Base-by-base conservation (phyloP, 2,888 invertebrate genomes). In the Arenicola marina region DNA sequence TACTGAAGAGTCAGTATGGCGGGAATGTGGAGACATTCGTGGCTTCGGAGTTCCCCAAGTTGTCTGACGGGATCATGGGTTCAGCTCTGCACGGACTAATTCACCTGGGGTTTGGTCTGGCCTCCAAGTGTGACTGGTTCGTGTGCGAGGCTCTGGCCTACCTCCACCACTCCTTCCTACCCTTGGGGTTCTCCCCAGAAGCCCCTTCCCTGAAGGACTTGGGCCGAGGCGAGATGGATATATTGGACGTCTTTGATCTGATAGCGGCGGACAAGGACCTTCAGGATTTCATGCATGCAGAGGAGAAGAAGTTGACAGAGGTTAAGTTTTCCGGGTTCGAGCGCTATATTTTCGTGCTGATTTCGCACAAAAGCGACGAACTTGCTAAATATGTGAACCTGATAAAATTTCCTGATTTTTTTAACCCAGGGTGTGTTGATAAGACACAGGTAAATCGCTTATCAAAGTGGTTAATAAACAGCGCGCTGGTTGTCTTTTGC, bases 401-500 rank as follows among this genome's bases (percentile, higher is more conserved):
- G 53, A 53, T 53, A 28, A 29, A 53, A 29, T 21, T 53, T 29
- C 53, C 53, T n/a, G n/a, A n/a, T n/a, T n/a, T n/a, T n/a, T n/a
- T n/a, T n/a, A n/a, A n/a, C n/a, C n/a, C n/a, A n/a, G n/a, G n/a
- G n/a, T n/a, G 18, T 18, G 11, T 38, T 11, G 18, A 11, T 15
- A 38, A 38, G 18, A 18, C 38, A n/a, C 15, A 26, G 28, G 15
- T 31, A 15, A n/a, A 4, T 21, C 32, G n/a, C 21, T 24, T 28
- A 11, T 31, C 18, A n/a, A 29, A 26, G 28, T 63, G 63, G 66
- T 21, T 63, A 34, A 21, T 66, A 7, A 58, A 66, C 54, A 18
- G 56, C 21, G 66, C 66, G 21, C 11, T 66, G 24, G 7, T 51
- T 1, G 57, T 63, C 29, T 66, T 61, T 33, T 34, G 54, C 21